A percentile compares a stretch with the other conserved stretches of the same genome.
phyloP scores from a whole-genome alignment of 2,113 vertebrate genomes.

The Calyptommatus sinebrachiatus region DNA sequence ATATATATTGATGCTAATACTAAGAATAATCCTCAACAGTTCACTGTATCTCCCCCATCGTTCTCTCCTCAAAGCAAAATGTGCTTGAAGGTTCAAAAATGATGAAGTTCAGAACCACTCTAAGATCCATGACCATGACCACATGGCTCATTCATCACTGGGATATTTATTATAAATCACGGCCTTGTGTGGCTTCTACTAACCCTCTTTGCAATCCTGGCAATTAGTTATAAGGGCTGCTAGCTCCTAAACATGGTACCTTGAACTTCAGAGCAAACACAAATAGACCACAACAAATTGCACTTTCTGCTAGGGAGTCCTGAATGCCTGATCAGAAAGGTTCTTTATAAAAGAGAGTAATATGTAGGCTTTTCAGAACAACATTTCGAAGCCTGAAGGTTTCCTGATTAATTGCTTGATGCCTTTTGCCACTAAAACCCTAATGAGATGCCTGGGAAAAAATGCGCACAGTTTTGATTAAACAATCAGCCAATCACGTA shows the following conservation, averaged over 20 bases:
- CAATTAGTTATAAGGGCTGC: constrained; percentile 42
- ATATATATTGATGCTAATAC: constrained; percentile 12
- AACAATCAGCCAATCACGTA: constrained; percentile 44
- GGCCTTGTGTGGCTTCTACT: constrained; percentile 28
- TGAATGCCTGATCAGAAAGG: constrained; percentile 30
- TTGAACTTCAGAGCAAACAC: constrained; percentile 37
- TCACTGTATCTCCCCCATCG: not conserved
- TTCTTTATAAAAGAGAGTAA: not conserved
- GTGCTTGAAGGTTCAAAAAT: constrained; percentile 7
- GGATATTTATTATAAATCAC: constrained; percentile 24
- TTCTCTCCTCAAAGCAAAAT: not conserved
- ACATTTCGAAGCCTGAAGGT: constrained; percentile 32
- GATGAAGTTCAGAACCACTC: constrained; percentile 10
- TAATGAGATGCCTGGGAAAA: constrained; percentile 43
- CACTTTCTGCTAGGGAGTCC: constrained; percentile 3
- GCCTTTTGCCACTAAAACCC: constrained; percentile 41
- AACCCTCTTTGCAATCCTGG: constrained; percentile 10
- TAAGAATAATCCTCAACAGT: constrained; percentile 20
- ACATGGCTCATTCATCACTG: not conserved
- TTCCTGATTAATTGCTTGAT: constrained; percentile 44
- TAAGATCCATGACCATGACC: not conserved
- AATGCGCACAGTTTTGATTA: constrained; percentile 38
- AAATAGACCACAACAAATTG: constrained; percentile 33
- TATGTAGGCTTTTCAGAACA: constrained; percentile 18
- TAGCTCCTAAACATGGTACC: constrained; percentile 34